phyloP scores from a whole-genome alignment of 2,888 invertebrate species.

The Argyresthia albistria region DNA sequence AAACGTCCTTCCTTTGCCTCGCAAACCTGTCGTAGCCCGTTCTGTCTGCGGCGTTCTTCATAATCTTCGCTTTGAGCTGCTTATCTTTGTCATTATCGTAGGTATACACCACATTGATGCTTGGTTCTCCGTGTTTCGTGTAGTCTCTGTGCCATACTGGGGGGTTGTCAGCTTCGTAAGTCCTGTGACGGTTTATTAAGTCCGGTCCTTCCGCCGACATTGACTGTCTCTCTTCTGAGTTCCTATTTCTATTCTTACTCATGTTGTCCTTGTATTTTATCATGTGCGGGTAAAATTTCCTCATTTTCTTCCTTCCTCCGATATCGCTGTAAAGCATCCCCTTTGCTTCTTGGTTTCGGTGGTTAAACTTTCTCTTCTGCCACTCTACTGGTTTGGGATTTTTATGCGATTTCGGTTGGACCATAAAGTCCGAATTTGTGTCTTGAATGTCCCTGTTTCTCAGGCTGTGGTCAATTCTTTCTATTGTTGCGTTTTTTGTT shows the following conservation, averaged over 20 bases:
- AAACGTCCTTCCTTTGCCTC: slow-evolving; percentile 29
- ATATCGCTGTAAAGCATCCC: too few relatives aligned
- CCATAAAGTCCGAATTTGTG: slow-evolving; percentile 4
- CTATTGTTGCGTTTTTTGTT: slow-evolving; percentile 15
- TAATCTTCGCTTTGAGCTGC: slow-evolving; percentile 30
- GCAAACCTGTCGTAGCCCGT: neutral
- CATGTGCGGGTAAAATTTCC: slow-evolving; percentile 58
- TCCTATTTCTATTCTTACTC: too few relatives aligned
- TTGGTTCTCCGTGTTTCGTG: slow-evolving; percentile 50
- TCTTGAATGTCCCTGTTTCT: too few relatives aligned
- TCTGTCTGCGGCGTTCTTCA: slow-evolving; percentile 32
- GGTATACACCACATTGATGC: slow-evolving; percentile 24
- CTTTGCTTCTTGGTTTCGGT: too few relatives aligned
- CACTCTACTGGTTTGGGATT: too few relatives aligned
- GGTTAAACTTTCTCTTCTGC: too few relatives aligned
- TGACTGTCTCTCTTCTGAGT: too few relatives aligned
- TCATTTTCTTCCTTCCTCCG: slow-evolving; percentile 36
- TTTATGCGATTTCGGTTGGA: slow-evolving; percentile 7
- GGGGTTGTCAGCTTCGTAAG: slow-evolving; percentile 15
- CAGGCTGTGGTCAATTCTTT: too few relatives aligned
- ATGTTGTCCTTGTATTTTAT: slow-evolving; percentile 36
- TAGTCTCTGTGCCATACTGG: slow-evolving; percentile 58
- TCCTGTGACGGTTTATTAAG: slow-evolving; percentile 9
- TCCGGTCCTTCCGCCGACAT: slow-evolving; percentile 11
- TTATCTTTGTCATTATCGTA: slow-evolving; percentile 15